Conservation (phyloP, 2,113 vertebrate species). For the Sapajus apella region DNA sequence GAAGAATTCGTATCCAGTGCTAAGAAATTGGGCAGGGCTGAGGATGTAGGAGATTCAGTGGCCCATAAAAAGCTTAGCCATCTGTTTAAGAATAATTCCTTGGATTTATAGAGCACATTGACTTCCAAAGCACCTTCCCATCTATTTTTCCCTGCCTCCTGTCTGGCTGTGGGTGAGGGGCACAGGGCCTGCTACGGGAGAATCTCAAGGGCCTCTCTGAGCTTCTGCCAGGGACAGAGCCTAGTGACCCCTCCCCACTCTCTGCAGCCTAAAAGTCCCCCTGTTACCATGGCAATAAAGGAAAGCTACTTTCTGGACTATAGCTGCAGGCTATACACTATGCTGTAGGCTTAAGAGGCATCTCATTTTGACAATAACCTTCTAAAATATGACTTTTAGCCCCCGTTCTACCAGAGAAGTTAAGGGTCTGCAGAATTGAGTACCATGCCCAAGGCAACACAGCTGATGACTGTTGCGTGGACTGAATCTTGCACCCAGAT, state of each 20-base stretch:
- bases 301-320: background rate
- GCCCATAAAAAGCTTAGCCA: background rate
- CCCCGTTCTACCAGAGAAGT: background rate
- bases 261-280: fast-evolving
- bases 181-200: fast-evolving
- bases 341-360: background rate
- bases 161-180: background rate
- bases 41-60: background rate
- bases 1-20: background rate
- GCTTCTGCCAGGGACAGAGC: background rate
- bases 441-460: background rate
- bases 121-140: background rate
- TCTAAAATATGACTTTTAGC: background rate
- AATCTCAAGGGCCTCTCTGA: background rate
- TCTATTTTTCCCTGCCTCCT: background rate
- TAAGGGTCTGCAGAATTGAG: background rate
- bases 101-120: background rate
- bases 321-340: background rate
- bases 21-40: background rate
- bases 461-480: background rate
- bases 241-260: too few relatives aligned
- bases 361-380: background rate
- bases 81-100: constrained; percentile 23
- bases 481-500: fast-evolving
- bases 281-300: background rate